Percentiles rank a stretch among this genome's conserved stretches.
Conservation (phyloP, 2,888 invertebrate species). For the Hecatera dysodea region DNA sequence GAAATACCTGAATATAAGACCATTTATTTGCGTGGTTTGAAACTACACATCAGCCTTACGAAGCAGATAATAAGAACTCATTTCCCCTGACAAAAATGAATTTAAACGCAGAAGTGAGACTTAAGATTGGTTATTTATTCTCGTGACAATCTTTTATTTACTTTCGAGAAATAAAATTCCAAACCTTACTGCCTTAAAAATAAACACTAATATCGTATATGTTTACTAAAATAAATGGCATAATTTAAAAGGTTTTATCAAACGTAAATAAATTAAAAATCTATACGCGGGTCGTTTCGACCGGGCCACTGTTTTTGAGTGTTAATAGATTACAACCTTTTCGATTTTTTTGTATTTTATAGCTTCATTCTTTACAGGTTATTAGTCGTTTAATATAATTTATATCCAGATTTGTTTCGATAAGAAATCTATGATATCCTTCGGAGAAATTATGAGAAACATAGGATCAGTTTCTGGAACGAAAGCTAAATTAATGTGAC, state of each 20-base stretch:
- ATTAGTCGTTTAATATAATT: conserved; percentile 46
- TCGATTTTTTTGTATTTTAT: conserved; percentile 70
- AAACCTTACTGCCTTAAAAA: conserved; percentile 17
- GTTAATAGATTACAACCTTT: conserved; percentile 83
- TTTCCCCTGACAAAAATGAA: conserved; percentile 40
- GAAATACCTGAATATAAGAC: conserved; percentile 78
- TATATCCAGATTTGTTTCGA: conserved; percentile 34
- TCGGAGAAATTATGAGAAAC: not conserved
- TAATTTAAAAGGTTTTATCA: conserved; percentile 65
- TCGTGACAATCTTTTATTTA: conserved; percentile 47
- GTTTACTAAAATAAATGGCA: not conserved
- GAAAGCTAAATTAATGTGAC: not conserved
- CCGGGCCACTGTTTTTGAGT: conserved; percentile 84
- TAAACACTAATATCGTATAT: conserved; percentile 34
- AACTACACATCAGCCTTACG: conserved; percentile 52
- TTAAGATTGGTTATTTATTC: conserved; percentile 54
- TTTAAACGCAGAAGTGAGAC: conserved; percentile 14
- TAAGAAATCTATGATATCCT: conserved; percentile 15
- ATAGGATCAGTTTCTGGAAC: not conserved
- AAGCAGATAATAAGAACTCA: conserved; percentile 50
- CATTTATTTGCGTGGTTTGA: conserved; percentile 27
- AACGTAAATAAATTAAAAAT: conserved; percentile 85
- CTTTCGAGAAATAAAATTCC: conserved; percentile 15
- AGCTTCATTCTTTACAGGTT: conserved; percentile 70
- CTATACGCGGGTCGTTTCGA: conserved; percentile 79